These are phyloP conservation scores for Myanophis thanlyinensis DNA, from an alignment of 2,113 vertebrate species.

Conservation along the genomic window DNA sequence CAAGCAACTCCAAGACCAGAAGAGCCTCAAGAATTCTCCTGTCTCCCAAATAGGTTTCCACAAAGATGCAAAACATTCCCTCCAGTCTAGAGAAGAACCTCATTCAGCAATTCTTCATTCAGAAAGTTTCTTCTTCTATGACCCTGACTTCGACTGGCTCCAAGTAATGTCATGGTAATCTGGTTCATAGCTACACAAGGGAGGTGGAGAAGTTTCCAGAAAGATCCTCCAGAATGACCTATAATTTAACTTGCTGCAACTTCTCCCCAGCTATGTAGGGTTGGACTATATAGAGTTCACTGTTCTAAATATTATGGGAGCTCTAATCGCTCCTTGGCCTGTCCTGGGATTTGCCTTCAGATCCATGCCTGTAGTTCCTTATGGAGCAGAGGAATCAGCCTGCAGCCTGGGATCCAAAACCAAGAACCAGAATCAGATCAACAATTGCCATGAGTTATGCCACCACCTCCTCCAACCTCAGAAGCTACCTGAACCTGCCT, in stretches of 20 bases:
- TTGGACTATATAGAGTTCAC: background rate
- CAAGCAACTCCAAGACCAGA: background rate
- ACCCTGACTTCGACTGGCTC: background rate
- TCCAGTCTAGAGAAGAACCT: background rate
- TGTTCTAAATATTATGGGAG: background rate
- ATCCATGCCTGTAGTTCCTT: background rate
- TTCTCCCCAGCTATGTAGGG: background rate
- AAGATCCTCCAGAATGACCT: background rate
- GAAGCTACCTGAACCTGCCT: background rate
- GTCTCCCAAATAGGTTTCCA: background rate
- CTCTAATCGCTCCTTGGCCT: background rate
- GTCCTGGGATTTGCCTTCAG: background rate
- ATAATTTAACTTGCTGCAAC: background rate
- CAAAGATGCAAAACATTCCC: background rate
- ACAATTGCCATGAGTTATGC: background rate
- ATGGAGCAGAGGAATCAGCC: background rate
- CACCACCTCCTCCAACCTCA: background rate
- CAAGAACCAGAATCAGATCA: background rate
- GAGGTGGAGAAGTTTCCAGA: background rate
- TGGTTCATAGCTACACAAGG: background rate
- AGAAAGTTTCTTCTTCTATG: background rate
- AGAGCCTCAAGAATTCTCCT: background rate
- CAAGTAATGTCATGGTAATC: background rate
- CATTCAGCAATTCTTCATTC: background rate
- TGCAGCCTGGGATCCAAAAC: background rate